Base-by-base conservation (phyloP, 2,888 invertebrate species). In the Stenolophus ochropezus region DNA sequence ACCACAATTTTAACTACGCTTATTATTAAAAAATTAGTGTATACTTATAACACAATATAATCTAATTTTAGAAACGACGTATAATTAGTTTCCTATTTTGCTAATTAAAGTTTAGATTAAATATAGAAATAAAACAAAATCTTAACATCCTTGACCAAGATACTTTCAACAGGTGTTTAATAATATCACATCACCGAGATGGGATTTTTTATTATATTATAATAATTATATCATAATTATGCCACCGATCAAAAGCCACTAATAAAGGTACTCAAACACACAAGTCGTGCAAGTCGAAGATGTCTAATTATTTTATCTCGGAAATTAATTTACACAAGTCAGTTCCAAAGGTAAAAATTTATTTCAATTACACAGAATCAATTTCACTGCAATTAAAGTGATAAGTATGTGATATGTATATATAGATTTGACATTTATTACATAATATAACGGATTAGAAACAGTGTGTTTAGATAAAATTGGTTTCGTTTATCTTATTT, bases 101-200 rank as follows among this genome's bases (percentile, higher is more conserved):
- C 53, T 20, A 53, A 53, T 53, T 53, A 53, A 53, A 53, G 53
- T 53, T 53, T 14, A 53, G 20, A 16, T 2, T 6, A 53, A 53
- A 53, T 53, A 2, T 18, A 53, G 20, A 18, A 18, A 53, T 53
- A 53, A 53, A n/a, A 14, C 20, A 53, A 53, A 53, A 8, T 53
- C 16, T 42, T n/a, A n/a, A n/a, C 42, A 77, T 42, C 77, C 77
- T 77, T 77, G 77, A 58, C 77, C 77, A 61, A 77, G 42, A 77
- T 61, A 61, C 21, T 58, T 77, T 47, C 77, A 77, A 61, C 77
- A 77, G 77, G 77, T 77, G 77, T 77, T 47, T 42, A 21, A 77
- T 61, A 77, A 77, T 61, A 77, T 77, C 77, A 61, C 77, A 61
- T 61, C 77, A 77, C 58, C 49, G 21, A 47, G 47, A 73, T 14